These are phyloP conservation scores for Mesodorylaimus sp. DNA, from an alignment of 2,888 invertebrate genomes.

Conservation along the genomic window DNA sequence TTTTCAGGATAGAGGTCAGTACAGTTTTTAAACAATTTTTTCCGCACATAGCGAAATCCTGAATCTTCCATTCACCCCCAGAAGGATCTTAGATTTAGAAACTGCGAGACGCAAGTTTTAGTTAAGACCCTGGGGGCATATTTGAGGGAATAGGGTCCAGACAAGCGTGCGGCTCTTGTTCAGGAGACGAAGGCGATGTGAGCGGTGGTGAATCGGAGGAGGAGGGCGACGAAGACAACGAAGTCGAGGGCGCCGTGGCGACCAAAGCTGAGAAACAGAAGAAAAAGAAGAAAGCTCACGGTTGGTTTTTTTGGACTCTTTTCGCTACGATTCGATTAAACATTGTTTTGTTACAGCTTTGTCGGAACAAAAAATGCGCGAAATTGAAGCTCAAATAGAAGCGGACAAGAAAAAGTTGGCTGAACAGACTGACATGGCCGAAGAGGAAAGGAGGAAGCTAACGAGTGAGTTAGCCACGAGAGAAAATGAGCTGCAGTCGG, in stretches of 20 bases:
- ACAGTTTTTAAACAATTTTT: too few species aligned
- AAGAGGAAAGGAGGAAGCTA: constrained; percentile 46
- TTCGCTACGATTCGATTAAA: neutral
- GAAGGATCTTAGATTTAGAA: neutral
- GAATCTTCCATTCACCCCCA: neutral
- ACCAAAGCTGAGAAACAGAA: constrained; percentile 6
- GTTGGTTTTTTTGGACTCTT: too few species aligned
- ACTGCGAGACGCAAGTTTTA: neutral
- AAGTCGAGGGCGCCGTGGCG: constrained; percentile 22
- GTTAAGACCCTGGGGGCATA: neutral
- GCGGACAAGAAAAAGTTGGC: constrained; percentile 34
- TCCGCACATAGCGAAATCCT: neutral
- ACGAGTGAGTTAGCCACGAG: constrained; percentile 44
- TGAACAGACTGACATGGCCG: constrained; percentile 38
- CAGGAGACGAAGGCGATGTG: constrained; percentile 13
- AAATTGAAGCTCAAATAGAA: constrained; percentile 36
- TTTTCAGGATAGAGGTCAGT: too few species aligned
- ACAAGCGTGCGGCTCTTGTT: too few species aligned
- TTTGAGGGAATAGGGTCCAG: too few species aligned
- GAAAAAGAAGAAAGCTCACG: neutral
- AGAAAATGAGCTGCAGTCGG: constrained; percentile 53
- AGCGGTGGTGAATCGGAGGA: constrained; percentile 11
- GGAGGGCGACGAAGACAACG: constrained; percentile 7
- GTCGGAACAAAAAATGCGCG: constrained; percentile 36
- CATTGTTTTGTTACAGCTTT: constrained; percentile 13